Conservation (phyloP, 2,797 vertebrate genomes). For the Sus cebifrons region DNA sequence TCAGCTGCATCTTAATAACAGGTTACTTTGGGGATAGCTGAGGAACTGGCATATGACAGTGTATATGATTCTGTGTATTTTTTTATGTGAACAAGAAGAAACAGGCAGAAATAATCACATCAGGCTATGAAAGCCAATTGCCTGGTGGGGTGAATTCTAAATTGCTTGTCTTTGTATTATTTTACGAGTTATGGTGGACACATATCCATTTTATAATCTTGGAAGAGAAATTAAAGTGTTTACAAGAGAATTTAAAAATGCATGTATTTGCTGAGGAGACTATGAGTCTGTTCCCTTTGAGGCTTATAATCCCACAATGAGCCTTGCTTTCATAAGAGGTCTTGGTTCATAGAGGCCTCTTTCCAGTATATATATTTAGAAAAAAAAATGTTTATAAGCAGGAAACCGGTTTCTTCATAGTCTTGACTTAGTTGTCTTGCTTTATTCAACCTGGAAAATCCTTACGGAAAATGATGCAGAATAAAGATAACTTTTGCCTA, state of each 20-base stretch:
- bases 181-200: background rate
- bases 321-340: background rate
- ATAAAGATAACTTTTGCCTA: background rate
- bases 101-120: background rate
- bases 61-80: background rate
- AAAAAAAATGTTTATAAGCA: conserved; percentile 34
- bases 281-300: background rate
- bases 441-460: conserved; percentile 32
- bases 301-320: conserved; percentile 5
- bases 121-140: background rate
- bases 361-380: background rate
- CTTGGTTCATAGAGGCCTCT: background rate
- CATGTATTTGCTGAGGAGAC: background rate
- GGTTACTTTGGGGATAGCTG: background rate
- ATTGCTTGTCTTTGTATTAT: conserved; percentile 27
- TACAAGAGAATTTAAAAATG: conserved; percentile 3
- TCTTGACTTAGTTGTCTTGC: background rate
- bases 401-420: background rate
- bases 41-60: background rate
- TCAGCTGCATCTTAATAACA: background rate
- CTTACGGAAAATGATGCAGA: background rate
- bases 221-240: conserved; percentile 22
- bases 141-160: background rate
- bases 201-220: background rate
- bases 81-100: background rate